These are phyloP conservation scores for Pteromalus puparum DNA, from an alignment of 1,140 invertebrate genomes.

Conservation along the genomic window DNA sequence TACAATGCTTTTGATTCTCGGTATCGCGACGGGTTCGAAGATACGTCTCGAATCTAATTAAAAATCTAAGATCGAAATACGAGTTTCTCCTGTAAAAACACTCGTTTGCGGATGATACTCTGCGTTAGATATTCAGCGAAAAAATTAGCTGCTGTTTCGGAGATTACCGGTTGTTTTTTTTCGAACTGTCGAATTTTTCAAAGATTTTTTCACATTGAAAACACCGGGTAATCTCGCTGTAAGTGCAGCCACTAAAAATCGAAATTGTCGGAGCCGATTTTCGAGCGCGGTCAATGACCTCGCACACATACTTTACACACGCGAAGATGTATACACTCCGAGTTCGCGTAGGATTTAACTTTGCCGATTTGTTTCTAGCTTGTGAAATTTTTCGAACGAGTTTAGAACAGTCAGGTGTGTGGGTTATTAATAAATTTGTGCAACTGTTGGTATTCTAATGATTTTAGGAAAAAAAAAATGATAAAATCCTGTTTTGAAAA, in stretches of 20 bases:
- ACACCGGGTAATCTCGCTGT: neutral
- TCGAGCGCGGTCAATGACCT: slow-evolving; percentile 44
- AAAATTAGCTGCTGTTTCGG: neutral
- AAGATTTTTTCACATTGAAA: neutral
- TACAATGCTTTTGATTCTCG: slow-evolving; percentile 1
- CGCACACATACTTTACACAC: slow-evolving; percentile 11
- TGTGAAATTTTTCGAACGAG: no score
- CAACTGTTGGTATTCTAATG: no score
- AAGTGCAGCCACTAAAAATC: slow-evolving; percentile 30
- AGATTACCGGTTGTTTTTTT: neutral
- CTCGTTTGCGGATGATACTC: no score
- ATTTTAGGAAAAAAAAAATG: no score
- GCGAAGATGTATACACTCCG: slow-evolving; percentile 7
- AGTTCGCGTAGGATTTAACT: neutral
- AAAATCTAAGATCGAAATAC: neutral
- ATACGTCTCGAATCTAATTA: neutral
- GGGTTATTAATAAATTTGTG: no score
- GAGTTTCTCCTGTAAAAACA: no score
- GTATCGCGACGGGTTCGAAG: neutral
- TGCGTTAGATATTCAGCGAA: neutral
- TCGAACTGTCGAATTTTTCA: neutral
- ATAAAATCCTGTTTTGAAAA: no score
- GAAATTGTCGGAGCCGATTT: slow-evolving; percentile 24
- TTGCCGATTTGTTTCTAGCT: neutral
- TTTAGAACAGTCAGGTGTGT: no score